Evolutionary conservation across 2,888 invertebrate species (phyloP), one percentile per base, ranked within the genome.

Genomic region (Carterocephalus palaemon): DNA sequence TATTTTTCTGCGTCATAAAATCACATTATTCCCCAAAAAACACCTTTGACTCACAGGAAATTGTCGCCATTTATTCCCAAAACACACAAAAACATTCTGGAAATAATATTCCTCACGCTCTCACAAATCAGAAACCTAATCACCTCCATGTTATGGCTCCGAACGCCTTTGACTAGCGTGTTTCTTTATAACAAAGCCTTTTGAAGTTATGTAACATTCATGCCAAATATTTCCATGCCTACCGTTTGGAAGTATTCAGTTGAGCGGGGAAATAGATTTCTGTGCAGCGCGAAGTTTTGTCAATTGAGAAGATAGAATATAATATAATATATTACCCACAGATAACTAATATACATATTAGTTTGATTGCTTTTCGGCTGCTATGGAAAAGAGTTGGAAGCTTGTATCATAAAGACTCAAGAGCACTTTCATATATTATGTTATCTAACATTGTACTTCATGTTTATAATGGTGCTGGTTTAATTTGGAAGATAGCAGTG

Each of bases 101-200:
- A 26, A 26, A 12, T 12, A 33, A 33, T 22, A 33, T 33, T 39
- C 13, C 17, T n/a, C 13, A 13, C 26, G 32, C 23, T 23, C 19
- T 12, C 15, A 34, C 42, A 42, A 42, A 34, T 42, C 42, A 42
- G 34, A 19, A 28, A 24, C 39, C 29, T 29, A 39, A 39, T 39
- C 39, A 42, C 34, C 42, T 12, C 12, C 13, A 6, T 22, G 16
- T 10, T 9, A 24, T 33, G 16, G 23, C 20, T 32, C 12, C 17
- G 7, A 24, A 32, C 8, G 32, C 10, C 31, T 28, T 29, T 42
- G 42, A 42, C 8, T 29, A 26, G 33, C 34, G 26, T 28, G 10
- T 42, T 42, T 20, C 34, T 40, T 37, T 37, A 37, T 29, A 22
- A 39, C 29, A 39, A 29, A 39, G 39, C 23, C 34, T 34, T 38